Base-by-base conservation (phyloP, 1,140 invertebrate genomes). In the Drosophila tropicalis region DNA sequence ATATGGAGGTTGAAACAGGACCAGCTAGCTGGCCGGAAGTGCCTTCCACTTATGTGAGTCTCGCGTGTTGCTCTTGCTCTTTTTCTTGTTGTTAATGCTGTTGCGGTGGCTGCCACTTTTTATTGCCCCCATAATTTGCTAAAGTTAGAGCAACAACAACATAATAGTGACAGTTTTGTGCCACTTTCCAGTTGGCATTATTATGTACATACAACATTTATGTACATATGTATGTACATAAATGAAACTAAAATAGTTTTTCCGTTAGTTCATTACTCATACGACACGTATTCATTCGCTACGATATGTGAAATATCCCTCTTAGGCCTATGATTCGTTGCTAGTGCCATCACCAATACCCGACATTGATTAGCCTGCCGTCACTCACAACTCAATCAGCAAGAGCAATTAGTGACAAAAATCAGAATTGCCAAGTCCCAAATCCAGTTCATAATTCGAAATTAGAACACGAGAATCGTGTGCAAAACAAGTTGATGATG, bases 81-180 rank as follows among this genome's bases (percentile, higher is more conserved):
- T 63, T 34, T 22, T 60, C 22, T 69, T 69, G 64, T 67, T 72
- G 29, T 47, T 61, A 34, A 13, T 44, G 19, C 32, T 62, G 47
- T 60, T 54, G 57, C 68, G 60, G 57, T 69, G 51, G 41, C 51
- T 75, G 67, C 67, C 71, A 76, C 65, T 83, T 83, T 82, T 79
- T 83, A 83, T 83, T 67, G 67, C 67, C 58, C 72, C 72, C 80
- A 83, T 83, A 83, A 79, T 83, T 83, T 83, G 80, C 82, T 69
- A 56, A 73, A 83, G 80, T 82, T 82, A 69, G 62, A 36, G 60
- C 65, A 60, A 69, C 54, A 76, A 47, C 71, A 71, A 65, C 63
- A 64, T 67, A 63, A 29, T 58, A 57, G 62, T 81, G 79, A 77
- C 79, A 81, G 73, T 51, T 51, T 22, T 51, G 44, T 51, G 12